phyloP scores from a whole-genome alignment of 2,888 invertebrate genomes.

The Leptinotarsa haldemani region DNA sequence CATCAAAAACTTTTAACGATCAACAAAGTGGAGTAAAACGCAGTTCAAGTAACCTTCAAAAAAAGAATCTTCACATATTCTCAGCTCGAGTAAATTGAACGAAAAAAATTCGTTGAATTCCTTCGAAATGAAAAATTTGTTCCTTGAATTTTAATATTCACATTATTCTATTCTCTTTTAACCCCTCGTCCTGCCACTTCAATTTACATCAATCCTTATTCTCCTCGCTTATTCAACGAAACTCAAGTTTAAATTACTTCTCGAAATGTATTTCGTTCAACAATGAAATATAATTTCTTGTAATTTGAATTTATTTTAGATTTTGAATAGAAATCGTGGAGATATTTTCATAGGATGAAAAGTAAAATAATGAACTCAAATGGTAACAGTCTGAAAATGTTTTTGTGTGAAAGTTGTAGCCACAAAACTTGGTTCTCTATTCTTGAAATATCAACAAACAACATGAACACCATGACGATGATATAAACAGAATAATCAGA shows the following conservation, averaged over 20 bases:
- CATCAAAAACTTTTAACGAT: no score
- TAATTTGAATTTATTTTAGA: constrained; percentile 40
- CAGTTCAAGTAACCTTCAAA: no score
- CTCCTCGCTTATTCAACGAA: constrained; percentile 44
- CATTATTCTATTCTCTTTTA: constrained; percentile 51
- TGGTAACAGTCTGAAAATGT: not conserved
- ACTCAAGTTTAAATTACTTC: constrained; percentile 48
- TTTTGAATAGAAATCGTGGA: constrained; percentile 25
- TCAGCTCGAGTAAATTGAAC: not conserved
- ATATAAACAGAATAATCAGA: no score
- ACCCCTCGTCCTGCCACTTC: constrained; percentile 45
- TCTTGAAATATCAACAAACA: no score
- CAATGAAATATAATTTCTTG: constrained; percentile 44
- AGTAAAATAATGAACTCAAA: not conserved
- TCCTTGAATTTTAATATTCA: constrained; percentile 54
- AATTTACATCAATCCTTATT: constrained; percentile 49
- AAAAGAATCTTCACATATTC: not conserved
- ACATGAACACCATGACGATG: no score
- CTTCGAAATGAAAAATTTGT: constrained; percentile 53
- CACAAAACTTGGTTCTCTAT: no score
- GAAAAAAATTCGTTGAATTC: constrained; percentile 37
- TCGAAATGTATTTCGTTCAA: constrained; percentile 46
- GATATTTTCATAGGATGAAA: constrained; percentile 21
- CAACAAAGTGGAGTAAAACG: no score
- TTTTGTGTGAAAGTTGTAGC: no score